These are phyloP conservation scores for Peromyscus eremicus DNA, from an alignment of 2,797 vertebrate genomes.

Conservation along the genomic window DNA sequence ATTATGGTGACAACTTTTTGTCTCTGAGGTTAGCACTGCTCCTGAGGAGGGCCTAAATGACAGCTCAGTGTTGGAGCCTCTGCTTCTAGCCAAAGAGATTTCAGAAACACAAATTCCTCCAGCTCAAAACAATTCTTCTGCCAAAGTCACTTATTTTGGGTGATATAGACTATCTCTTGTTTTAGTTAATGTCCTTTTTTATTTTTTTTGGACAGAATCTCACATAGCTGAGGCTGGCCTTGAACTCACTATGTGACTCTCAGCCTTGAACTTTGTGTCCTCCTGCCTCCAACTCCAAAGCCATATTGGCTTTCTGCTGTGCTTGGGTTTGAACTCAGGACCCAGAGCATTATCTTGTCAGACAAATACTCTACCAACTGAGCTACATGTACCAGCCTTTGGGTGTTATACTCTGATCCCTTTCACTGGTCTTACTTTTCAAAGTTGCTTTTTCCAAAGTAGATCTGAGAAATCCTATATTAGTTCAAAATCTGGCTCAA, in stretches of 20 bases:
- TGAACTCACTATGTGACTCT: background rate
- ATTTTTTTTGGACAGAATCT: background rate
- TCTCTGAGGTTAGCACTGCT: background rate
- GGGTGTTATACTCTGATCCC: background rate
- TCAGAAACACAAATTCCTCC: background rate
- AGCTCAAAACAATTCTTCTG: background rate
- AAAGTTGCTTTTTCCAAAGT: background rate
- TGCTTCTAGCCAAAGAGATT: constrained; percentile 4
- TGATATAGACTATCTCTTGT: background rate
- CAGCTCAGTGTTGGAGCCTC: background rate
- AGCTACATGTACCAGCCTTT: background rate
- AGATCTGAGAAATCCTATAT: background rate
- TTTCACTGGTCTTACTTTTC: background rate
- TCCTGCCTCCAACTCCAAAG: background rate
- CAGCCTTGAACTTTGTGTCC: background rate
- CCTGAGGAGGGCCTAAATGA: background rate
- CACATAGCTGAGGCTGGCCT: background rate
- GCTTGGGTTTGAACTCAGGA: background rate
- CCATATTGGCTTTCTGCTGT: background rate
- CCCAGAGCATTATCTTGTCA: background rate
- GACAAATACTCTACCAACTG: background rate
- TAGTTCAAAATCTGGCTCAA: constrained; percentile 3
- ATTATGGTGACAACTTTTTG: background rate
- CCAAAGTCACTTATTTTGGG: background rate
- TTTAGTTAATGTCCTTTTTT: background rate